phyloP scores from a whole-genome alignment of 2,113 vertebrate genomes.

The Rynchops niger region DNA sequence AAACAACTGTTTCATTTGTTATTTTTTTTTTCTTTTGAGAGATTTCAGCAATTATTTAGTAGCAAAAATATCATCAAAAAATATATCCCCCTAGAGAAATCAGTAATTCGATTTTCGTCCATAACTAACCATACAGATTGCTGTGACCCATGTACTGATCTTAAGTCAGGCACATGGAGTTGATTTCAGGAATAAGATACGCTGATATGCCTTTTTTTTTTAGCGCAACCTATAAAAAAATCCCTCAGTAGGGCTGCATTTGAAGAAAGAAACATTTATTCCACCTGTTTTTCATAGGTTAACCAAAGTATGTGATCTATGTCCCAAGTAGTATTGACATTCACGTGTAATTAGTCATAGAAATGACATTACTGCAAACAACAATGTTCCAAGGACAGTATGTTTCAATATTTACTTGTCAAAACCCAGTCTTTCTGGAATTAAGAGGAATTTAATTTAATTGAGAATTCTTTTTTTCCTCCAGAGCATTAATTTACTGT shows the following conservation, averaged over 20 bases:
- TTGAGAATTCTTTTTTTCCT: background rate
- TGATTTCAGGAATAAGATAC: background rate
- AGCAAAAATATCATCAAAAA: background rate
- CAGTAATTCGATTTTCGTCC: slow-evolving; percentile 42
- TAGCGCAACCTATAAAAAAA: background rate
- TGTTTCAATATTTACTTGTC: background rate
- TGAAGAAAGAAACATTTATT: background rate
- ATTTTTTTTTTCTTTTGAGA: background rate
- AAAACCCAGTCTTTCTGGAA: background rate
- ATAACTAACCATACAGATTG: background rate
- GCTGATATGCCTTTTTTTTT: background rate
- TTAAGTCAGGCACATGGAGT: background rate
- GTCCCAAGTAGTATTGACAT: background rate
- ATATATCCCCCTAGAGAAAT: background rate
- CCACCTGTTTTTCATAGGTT: background rate
- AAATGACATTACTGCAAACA: background rate
- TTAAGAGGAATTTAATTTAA: background rate
- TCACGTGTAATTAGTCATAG: slow-evolving; percentile 1
- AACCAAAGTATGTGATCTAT: background rate
- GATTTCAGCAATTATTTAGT: background rate
- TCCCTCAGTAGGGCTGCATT: background rate
- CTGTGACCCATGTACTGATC: background rate
- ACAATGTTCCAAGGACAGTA: background rate
- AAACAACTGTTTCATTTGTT: background rate
- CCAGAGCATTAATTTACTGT: background rate